Base-by-base conservation (phyloP, 1,140 invertebrate species). In the Drosophila novamexicana region DNA sequence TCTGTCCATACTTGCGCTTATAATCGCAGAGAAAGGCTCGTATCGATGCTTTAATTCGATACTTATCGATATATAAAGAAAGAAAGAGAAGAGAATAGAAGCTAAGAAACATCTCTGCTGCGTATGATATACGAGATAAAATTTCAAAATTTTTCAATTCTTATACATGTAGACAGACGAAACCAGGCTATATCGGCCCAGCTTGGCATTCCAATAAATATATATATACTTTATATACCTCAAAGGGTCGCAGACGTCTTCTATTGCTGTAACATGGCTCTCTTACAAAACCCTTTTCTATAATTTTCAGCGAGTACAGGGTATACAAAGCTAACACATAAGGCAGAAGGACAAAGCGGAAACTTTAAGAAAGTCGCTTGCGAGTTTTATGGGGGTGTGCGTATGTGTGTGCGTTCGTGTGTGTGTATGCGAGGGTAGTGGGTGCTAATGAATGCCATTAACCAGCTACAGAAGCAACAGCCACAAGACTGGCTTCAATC, bases 381-480 rank as follows among this genome's bases (percentile, higher is more conserved):
- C 63, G 37, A 44, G 7, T 66, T 52, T 45, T 37, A 36, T 16
- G 8, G 10, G 42, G 9, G 40, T 18, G 9, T 18, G 53, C 9
- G 29, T 18, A 10, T 7, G 32, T 56, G 39, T 18, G 16, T n/a
- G 40, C 10, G 29, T 40, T 53, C 67, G 54, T 77, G 52, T 57
- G 32, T 14, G 68, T 47, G 42, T 14, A 14, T 54, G 8, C 37
- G 14, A 14, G 34, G 42, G 18, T 40, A 42, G 54, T 32, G 65
- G 57, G 57, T 66, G 69, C 73, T 77, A 80, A 75, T 84, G 77
- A 80, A 77, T 54, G 72, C 74, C 75, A 85, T 81, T 75, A 85
- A 65, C 39, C 39, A 65, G 44, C 44, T 57, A 49, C 47, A 58
- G 42, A 49, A 32, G 22, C 61, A 54, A 54, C 22, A 7, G 10